Evolutionary conservation across 2,888 invertebrate species (phyloP).

Genomic region (Plebejus argus): DNA sequence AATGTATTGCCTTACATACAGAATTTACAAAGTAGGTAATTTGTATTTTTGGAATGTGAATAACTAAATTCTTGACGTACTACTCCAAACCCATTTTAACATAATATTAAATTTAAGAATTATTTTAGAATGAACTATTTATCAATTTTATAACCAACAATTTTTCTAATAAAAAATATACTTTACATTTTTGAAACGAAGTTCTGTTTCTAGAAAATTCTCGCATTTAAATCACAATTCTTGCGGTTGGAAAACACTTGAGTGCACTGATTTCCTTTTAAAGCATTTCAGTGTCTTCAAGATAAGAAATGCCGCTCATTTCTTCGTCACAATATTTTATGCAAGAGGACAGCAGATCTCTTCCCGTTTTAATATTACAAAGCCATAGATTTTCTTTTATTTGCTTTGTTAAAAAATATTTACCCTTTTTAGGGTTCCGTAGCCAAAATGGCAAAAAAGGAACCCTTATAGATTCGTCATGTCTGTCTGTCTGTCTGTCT

Average conservation of each 20-base stretch:
- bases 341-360: background rate
- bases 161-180: background rate
- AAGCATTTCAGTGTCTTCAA: slow-evolving; percentile 23
- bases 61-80: too few species aligned
- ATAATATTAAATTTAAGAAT: background rate
- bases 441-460: too few species aligned
- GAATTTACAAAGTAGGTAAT: too few species aligned
- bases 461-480: too few species aligned
- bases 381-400: background rate
- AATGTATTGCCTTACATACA: too few species aligned
- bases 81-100: too few species aligned
- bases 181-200: background rate
- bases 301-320: slow-evolving; percentile 29
- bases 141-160: background rate
- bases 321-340: slow-evolving; percentile 30
- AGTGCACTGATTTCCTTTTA: slow-evolving; percentile 22
- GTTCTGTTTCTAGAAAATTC: background rate
- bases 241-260: slow-evolving; percentile 17
- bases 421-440: background rate
- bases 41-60: too few species aligned
- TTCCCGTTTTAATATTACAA: background rate
- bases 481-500: too few species aligned
- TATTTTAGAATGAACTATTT: background rate
- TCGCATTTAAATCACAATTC: slow-evolving; percentile 8
- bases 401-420: background rate